Evolutionary conservation across 2,113 vertebrate species (phyloP).

Genomic region (Datnioides undecimradiatus): DNA sequence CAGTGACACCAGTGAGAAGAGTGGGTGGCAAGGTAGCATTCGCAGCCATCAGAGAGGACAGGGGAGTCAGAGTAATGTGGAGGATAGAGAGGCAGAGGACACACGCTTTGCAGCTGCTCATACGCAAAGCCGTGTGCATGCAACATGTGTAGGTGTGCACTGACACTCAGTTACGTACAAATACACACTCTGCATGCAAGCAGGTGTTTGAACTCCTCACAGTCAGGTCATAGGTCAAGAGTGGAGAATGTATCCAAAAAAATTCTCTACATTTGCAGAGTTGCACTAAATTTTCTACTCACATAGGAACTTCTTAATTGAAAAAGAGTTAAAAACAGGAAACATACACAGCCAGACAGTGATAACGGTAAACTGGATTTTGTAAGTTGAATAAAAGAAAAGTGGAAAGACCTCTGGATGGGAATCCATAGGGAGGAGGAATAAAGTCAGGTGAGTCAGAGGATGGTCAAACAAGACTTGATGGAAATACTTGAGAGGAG

Average conservation of each 20-base stretch:
- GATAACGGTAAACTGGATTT: not conserved
- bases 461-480: not conserved
- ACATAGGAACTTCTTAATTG: not conserved
- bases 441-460: not conserved
- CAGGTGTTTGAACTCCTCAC: constrained; percentile 28
- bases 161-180: not conserved
- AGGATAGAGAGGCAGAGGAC: constrained; percentile 35
- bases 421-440: not conserved
- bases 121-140: constrained; percentile 28
- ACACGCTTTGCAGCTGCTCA: constrained; percentile 51
- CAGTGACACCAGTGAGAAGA: constrained; percentile 38
- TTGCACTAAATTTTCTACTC: not conserved
- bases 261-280: not conserved
- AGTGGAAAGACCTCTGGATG: not conserved
- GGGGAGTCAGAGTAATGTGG: constrained; percentile 14
- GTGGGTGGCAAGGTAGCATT: constrained; percentile 58
- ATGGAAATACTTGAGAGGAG: not conserved
- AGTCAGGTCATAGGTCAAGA: not conserved
- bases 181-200: constrained; percentile 14
- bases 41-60: constrained; percentile 28
- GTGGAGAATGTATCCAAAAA: not conserved
- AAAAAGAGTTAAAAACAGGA: not conserved
- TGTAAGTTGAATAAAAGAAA: not conserved
- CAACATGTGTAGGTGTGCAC: constrained; percentile 53
- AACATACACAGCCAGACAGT: not conserved